phyloP scores from a whole-genome alignment of 1,140 invertebrate species.

The Drosophila fuyamai region DNA sequence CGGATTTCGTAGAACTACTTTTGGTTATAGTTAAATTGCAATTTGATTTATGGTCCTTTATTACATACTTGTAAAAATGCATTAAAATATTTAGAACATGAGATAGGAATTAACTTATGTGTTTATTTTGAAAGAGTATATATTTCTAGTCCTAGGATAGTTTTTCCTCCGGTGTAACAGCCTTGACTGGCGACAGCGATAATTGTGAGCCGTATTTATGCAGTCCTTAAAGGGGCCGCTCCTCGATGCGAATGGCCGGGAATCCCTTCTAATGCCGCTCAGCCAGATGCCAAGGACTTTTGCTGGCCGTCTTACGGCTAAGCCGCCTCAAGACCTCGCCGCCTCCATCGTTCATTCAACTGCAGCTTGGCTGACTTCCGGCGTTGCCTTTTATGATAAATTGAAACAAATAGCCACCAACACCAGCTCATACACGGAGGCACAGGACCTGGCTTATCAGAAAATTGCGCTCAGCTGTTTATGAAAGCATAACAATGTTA shows the following conservation, averaged over 20 bases:
- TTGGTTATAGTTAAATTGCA: too few species aligned
- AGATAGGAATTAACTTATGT: too few species aligned
- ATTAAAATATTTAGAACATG: too few species aligned
- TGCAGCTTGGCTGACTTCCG: constrained; percentile 78
- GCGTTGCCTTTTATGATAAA: constrained; percentile 82
- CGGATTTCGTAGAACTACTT: too few species aligned
- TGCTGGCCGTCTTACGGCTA: constrained; percentile 56
- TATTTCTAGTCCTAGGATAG: too few species aligned
- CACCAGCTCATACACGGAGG: constrained; percentile 18
- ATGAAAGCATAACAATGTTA: constrained; percentile 83
- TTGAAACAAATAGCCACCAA: constrained; percentile 80
- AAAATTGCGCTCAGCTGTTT: constrained; percentile 83
- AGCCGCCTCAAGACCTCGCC: constrained; percentile 60
- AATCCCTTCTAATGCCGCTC: constrained; percentile 66
- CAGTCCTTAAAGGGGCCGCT: constrained; percentile 29
- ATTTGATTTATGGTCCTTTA: too few species aligned
- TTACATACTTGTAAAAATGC: too few species aligned
- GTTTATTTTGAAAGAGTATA: too few species aligned
- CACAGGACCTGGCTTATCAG: constrained; percentile 73
- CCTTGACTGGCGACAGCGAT: constrained; percentile 34
- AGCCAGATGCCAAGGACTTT: constrained; percentile 64
- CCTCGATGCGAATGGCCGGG: constrained; percentile 24
- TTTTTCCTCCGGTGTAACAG: constrained; percentile 2
- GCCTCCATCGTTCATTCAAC: constrained; percentile 72
- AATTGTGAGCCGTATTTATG: constrained; percentile 73